Base-by-base conservation (phyloP, 2,888 invertebrate genomes). In the Molanna angustata region DNA sequence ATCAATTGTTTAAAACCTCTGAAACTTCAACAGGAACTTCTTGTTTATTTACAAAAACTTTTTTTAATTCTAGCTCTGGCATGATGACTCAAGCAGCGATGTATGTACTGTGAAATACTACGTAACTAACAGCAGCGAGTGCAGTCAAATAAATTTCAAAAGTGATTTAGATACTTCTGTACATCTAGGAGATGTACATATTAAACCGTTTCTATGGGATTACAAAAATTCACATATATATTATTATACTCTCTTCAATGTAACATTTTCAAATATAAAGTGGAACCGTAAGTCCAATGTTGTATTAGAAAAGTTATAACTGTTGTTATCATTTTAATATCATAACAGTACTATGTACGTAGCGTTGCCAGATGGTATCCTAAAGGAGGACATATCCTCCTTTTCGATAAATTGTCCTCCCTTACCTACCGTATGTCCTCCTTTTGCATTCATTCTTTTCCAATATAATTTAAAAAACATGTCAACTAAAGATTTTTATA, bases 231-330 rank as follows among this genome's bases (percentile, higher is more conserved):
- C 52, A 2, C n/a, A n/a, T n/a, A n/a, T n/a, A n/a, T 31, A 33
- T 20, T 42, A 42, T 16, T 54, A 54, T 17, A 54, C 54, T 3
- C 13, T 56, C 6, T 49, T 59, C 40, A 52, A 59, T 40, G 27
- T 54, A 7, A 46, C 56, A 11, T 59, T 59, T 37, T 37, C 56
- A 14, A 42, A 59, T 20, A 52, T 52, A 4, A 27, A 46, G 37
- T 59, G 59, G 59, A 52, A 43, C 13, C 18, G 58, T 56, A 47
- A 54, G 56, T 56, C 44, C 33, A n/a, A 35, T 4, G 4, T 35
- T 35, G 4, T 35, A n/a, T n/a, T n/a, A n/a, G n/a, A n/a, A n/a
- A n/a, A n/a, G n/a, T n/a, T n/a, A n/a, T n/a, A n/a, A n/a, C n/a
- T n/a, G n/a, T n/a, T n/a, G n/a, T n/a, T n/a, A n/a, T n/a, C n/a